These are phyloP conservation scores for Ammodramus savannarum DNA, from an alignment of 2,113 vertebrate genomes.

Conservation along the genomic window DNA sequence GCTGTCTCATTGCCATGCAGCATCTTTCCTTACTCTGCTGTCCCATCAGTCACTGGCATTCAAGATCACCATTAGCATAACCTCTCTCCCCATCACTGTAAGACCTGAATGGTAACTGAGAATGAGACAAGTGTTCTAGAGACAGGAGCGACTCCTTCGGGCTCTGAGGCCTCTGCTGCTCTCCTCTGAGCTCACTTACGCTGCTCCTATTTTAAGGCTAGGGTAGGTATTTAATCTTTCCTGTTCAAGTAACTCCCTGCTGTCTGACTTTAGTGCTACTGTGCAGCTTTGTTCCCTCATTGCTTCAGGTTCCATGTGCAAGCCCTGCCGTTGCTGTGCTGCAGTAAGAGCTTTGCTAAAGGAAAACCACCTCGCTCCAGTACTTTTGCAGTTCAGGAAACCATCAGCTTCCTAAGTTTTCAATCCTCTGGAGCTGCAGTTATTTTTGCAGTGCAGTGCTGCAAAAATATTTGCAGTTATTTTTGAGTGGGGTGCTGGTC, in stretches of 20 bases:
- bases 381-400: background rate
- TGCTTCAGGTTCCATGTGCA: background rate
- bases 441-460: background rate
- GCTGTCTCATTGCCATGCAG: slow-evolving; percentile 40
- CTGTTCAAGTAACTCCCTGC: slow-evolving; percentile 18
- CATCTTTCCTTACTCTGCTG: slow-evolving; percentile 12
- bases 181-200: slow-evolving; percentile 37
- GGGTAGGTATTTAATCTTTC: slow-evolving; percentile 60
- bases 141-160: slow-evolving; percentile 20
- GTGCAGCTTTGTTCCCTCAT: background rate
- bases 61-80: slow-evolving; percentile 45
- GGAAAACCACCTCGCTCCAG: background rate
- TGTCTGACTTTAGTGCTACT: background rate
- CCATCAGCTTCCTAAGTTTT: background rate
- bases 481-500: background rate
- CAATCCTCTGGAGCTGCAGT: background rate
- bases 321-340: background rate
- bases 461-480: background rate
- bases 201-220: slow-evolving; percentile 60
- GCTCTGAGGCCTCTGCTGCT: slow-evolving; percentile 51
- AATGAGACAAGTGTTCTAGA: slow-evolving; percentile 41
- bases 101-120: background rate
- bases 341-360: slow-evolving; percentile 29
- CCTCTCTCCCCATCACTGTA: slow-evolving; percentile 19
- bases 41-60: slow-evolving; percentile 49